Evolutionary conservation across 2,113 vertebrate genomes (phyloP), one percentile per base, ranked within the genome.

Genomic region (Pteronura brasiliensis): DNA sequence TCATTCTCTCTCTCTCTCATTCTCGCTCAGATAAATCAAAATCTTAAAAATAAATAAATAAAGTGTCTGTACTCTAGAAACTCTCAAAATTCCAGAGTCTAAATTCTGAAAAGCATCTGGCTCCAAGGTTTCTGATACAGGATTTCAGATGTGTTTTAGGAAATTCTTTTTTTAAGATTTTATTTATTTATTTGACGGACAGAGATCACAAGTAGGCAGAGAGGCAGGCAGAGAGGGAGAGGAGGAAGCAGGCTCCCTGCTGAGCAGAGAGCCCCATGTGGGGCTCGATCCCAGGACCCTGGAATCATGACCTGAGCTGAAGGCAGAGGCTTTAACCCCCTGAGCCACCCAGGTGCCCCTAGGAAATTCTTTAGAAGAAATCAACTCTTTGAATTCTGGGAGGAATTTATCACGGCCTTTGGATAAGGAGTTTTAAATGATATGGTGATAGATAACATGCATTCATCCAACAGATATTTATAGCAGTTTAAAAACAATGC

Each of bases 341-440:
- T n/a, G n/a, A n/a, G n/a, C n/a, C n/a, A n/a, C n/a, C n/a, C n/a
- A n/a, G n/a, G n/a, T n/a, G n/a, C n/a, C n/a, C n/a, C n/a, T 52
- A 85, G 72, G 29, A 80, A 86, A n/a, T 84, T 81, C 57, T 94
- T 86, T n/a, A 63, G 79, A 81, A 65, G 52, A 81, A 93, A 88
- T 34, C 52, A 34, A 21, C 10, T 81, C 42, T 4, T 88, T 49
- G 47, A 34, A 6, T 69, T 92, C 61, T 63, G 55, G 65, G 79
- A 63, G 27, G 72, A 7, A 47, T 74, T 92, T 55, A 57, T 76
- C 57, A 13, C 15, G 27, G 88, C 59, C 79, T 87, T 95, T 77
- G 84, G 36, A 39, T 49, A 49, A 80, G 47, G 29, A 71, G n/a
- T 7, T 23, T 93, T 4, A 52, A 80, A 36, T 44, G 42, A 39